Evolutionary conservation across 2,113 vertebrate species (phyloP).

Genomic region (Zosterops lateralis): DNA sequence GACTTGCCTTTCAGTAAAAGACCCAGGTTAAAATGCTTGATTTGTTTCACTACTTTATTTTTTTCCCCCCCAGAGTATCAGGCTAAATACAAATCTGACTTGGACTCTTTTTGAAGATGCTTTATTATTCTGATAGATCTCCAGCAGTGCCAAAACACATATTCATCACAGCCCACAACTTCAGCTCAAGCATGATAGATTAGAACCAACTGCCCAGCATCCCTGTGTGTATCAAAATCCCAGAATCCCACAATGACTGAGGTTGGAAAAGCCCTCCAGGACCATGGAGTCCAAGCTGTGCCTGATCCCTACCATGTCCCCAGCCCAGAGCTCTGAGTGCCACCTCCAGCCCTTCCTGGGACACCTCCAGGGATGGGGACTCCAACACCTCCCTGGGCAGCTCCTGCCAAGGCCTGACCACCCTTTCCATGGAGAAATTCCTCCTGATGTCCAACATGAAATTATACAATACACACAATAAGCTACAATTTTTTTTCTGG

Average conservation of each 20-base stretch:
- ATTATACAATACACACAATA: too few species aligned
- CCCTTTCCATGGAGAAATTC: background rate
- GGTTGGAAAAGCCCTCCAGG: background rate
- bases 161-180: background rate
- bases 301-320: rapidly evolving
- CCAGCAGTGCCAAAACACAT: background rate
- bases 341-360: rapidly evolving
- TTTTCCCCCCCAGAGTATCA: background rate
- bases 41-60: background rate
- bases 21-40: background rate
- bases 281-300: rapidly evolving
- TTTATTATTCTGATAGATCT: background rate
- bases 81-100: background rate
- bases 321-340: background rate
- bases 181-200: background rate
- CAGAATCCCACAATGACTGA: background rate
- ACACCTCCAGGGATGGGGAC: background rate
- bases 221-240: background rate
- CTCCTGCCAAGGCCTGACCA: rapidly evolving
- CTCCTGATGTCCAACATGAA: rapidly evolving
- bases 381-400: background rate
- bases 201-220: rapidly evolving
- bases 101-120: background rate
- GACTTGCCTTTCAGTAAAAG: background rate
- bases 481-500: background rate